These are phyloP conservation scores for Gallinago solitaria DNA, from an alignment of 2,797 vertebrate species.

Conservation along the genomic window DNA sequence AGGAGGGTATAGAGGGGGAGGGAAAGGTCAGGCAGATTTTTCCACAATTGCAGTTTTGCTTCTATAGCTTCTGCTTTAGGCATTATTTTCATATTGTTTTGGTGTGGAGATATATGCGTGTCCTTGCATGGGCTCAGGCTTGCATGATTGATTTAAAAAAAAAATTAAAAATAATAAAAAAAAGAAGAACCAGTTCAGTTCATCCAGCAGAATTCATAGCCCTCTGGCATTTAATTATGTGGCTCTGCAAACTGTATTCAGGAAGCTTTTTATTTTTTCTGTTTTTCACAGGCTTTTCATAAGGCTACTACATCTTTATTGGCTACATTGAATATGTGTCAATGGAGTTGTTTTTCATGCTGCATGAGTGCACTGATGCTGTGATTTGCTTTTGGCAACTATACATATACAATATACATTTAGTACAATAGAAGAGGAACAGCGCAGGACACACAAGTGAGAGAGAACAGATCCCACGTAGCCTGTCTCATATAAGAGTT, in stretches of 20 bases:
- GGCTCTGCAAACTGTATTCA: slow-evolving; percentile 74
- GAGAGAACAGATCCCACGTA: background rate
- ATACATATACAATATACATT: background rate
- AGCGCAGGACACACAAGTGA: background rate
- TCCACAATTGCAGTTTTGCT: background rate
- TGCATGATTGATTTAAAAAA: slow-evolving; percentile 68
- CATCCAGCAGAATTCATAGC: slow-evolving; percentile 65
- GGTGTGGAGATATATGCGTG: background rate
- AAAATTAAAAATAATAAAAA: background rate
- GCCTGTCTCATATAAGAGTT: background rate
- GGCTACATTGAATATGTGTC: slow-evolving; percentile 81
- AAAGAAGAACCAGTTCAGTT: slow-evolving; percentile 65
- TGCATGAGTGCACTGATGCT: background rate
- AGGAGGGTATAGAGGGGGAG: background rate
- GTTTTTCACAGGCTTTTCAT: slow-evolving; percentile 22
- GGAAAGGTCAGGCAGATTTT: background rate
- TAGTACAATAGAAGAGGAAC: background rate
- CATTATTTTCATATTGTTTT: background rate
- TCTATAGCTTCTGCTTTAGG: background rate
- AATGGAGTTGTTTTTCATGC: slow-evolving; percentile 69
- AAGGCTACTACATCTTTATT: slow-evolving; percentile 70
- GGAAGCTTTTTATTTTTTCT: slow-evolving; percentile 57
- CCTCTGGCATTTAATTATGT: slow-evolving; percentile 84
- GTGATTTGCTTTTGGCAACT: slow-evolving; percentile 42
- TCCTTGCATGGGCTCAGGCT: slow-evolving; percentile 17